phyloP scores from a whole-genome alignment of 2,888 invertebrate species.

The Incurvaria masculella region DNA sequence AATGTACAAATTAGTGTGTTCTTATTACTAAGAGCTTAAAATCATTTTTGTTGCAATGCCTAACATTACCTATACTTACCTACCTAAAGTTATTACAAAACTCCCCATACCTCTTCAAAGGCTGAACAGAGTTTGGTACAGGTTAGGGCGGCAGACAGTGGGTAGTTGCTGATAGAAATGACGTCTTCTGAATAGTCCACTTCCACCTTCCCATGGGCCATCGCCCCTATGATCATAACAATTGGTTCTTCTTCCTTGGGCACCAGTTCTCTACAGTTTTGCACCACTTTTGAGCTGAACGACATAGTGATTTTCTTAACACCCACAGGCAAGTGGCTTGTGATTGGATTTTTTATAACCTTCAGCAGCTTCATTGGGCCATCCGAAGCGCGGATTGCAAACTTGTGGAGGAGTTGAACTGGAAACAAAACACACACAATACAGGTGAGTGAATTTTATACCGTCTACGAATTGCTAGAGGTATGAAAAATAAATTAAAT shows the following conservation, averaged over 20 bases:
- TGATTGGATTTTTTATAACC: slow-evolving; percentile 96
- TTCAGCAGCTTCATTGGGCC: slow-evolving; percentile 87
- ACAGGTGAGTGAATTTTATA: too few relatives aligned
- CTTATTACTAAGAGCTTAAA: too few relatives aligned
- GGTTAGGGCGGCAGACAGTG: slow-evolving; percentile 92
- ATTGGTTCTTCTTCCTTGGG: slow-evolving; percentile 78
- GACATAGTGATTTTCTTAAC: slow-evolving; percentile 89
- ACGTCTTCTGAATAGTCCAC: slow-evolving; percentile 88
- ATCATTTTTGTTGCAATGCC: too few relatives aligned
- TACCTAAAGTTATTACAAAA: slow-evolving; percentile 40
- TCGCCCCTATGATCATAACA: slow-evolving; percentile 91
- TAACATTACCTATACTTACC: too few relatives aligned
- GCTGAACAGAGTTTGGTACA: slow-evolving; percentile 93
- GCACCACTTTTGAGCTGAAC: slow-evolving; percentile 72
- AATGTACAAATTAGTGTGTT: too few relatives aligned
- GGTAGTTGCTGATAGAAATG: slow-evolving; percentile 93
- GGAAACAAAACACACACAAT: slow-evolving; percentile 36
- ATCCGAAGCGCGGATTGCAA: slow-evolving; percentile 87
- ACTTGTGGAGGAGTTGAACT: slow-evolving; percentile 96
- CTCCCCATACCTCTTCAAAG: slow-evolving; percentile 92
- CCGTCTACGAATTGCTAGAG: too few relatives aligned
- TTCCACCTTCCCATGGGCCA: slow-evolving; percentile 93
- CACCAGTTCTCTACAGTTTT: slow-evolving; percentile 72
- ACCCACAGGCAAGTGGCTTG: slow-evolving; percentile 92
- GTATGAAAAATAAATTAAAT: too few relatives aligned